A percentile compares a stretch with the other conserved stretches of the same genome.
phyloP scores from a whole-genome alignment of 2,797 vertebrate species.

The Chiloscyllium punctatum region DNA sequence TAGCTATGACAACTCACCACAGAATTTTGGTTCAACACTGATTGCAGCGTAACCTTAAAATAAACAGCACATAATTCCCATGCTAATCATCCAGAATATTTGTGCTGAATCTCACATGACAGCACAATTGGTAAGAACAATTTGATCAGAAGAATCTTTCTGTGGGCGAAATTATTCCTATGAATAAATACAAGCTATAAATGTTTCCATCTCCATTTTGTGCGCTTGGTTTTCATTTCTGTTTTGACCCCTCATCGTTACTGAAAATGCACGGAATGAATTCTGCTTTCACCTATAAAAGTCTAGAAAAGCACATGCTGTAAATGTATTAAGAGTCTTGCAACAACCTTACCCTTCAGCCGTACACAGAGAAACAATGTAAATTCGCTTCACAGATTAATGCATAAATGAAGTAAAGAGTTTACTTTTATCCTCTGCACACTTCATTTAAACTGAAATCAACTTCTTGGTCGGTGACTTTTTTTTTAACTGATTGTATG shows the following conservation, averaged over 20 bases:
- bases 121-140: not conserved
- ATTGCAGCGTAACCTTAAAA: not conserved
- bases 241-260: not conserved
- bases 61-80: not conserved
- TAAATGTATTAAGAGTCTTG: not conserved
- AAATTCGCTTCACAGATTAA: not conserved
- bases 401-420: not conserved
- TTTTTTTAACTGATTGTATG: not conserved
- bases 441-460: not conserved
- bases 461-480: not conserved
- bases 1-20: not conserved
- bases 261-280: not conserved
- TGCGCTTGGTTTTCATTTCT: slow-evolving; percentile 7
- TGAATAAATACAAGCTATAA: not conserved
- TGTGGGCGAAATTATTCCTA: not conserved
- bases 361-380: not conserved
- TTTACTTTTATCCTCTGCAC: not conserved
- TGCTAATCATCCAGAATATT: not conserved
- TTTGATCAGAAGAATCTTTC: not conserved
- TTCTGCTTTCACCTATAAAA: not conserved
- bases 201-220: not conserved
- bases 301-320: not conserved
- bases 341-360: not conserved
- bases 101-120: not conserved
- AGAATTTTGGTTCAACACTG: not conserved